Evolutionary conservation across 92 coral and sea anemone genomes (phyloP).

Genomic region (Palythoa heliodiscus): DNA sequence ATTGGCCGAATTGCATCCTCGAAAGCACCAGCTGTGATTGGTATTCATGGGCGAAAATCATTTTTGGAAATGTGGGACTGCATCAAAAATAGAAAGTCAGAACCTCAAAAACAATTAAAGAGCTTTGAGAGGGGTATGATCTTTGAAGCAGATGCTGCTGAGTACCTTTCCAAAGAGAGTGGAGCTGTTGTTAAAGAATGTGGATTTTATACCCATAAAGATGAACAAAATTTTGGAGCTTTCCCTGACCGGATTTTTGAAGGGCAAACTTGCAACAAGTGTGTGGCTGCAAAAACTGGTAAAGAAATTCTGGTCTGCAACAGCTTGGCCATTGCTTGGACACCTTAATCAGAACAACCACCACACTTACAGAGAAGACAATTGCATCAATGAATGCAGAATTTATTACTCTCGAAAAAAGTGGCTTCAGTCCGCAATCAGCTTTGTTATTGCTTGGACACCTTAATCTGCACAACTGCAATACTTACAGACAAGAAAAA

Average conservation of each 20-base stretch:
- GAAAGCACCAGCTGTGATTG: slow-evolving; percentile 53
- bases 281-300: slow-evolving; percentile 39
- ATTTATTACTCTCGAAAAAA: too few relatives aligned
- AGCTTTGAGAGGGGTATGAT: slow-evolving; percentile 55
- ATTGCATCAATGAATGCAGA: too few relatives aligned
- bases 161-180: slow-evolving; percentile 45
- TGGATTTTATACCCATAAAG: slow-evolving; percentile 27
- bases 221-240: slow-evolving; percentile 36
- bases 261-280: slow-evolving; percentile 35
- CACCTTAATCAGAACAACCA: too few relatives aligned
- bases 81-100: slow-evolving; percentile 44
- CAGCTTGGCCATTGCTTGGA: too few relatives aligned
- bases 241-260: slow-evolving; percentile 32
- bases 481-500: too few relatives aligned
- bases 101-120: slow-evolving; percentile 39
- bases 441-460: too few relatives aligned
- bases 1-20: slow-evolving; percentile 42
- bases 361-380: too few relatives aligned
- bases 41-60: slow-evolving; percentile 37
- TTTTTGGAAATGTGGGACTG: slow-evolving; percentile 44
- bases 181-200: slow-evolving; percentile 31
- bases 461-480: too few relatives aligned
- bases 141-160: slow-evolving; percentile 49
- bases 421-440: too few relatives aligned
- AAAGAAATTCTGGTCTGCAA: slow-evolving; percentile 22